Percentiles rank a stretch among this genome's conserved stretches.
These are phyloP conservation scores for Epizoanthus scotinus DNA, from an alignment of 92 coral and sea anemone genomes.

Conservation along the genomic window DNA sequence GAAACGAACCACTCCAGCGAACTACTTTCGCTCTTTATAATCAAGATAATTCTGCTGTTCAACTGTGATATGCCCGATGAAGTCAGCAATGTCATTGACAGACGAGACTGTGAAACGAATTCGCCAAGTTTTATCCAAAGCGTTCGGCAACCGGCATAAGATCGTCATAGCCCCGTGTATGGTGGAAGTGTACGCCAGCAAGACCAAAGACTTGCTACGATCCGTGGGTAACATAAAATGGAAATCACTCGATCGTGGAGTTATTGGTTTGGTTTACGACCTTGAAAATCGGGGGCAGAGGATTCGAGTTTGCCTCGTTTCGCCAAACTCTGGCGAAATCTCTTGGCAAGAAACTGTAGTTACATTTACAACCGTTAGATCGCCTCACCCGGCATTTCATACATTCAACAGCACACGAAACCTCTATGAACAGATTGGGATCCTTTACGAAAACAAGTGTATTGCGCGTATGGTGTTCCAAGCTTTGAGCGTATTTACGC, in stretches of 20 bases:
- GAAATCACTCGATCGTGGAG: slow-evolving; percentile 71
- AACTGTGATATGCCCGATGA: slow-evolving; percentile 40
- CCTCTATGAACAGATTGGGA: slow-evolving; percentile 78
- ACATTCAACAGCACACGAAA: slow-evolving; percentile 84
- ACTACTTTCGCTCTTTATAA: not conserved
- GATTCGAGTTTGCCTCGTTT: slow-evolving; percentile 67
- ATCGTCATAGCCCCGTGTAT: slow-evolving; percentile 90
- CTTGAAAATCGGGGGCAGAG: slow-evolving; percentile 74
- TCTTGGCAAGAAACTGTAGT: slow-evolving; percentile 92
- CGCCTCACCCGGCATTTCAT: slow-evolving; percentile 90
- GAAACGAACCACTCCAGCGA: not conserved
- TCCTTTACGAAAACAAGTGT: slow-evolving; percentile 80
- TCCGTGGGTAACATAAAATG: slow-evolving; percentile 78
- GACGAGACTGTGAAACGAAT: slow-evolving; percentile 71
- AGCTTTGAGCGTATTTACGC: slow-evolving; percentile 80
- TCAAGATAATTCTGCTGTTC: not conserved
- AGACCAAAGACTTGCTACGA: slow-evolving; percentile 72
- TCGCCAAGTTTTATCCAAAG: slow-evolving; percentile 66
- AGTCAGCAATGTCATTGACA: slow-evolving; percentile 74
- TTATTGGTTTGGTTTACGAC: slow-evolving; percentile 79
- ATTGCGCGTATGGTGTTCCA: slow-evolving; percentile 86
- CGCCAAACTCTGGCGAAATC: slow-evolving; percentile 68
- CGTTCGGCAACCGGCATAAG: slow-evolving; percentile 64
- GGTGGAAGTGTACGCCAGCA: slow-evolving; percentile 76
- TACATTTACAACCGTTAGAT: slow-evolving; percentile 75